Percentiles rank a stretch among this genome's conserved stretches.
These are phyloP conservation scores for Thunnus albacares DNA, from an alignment of 2,797 vertebrate species.

Conservation along the genomic window DNA sequence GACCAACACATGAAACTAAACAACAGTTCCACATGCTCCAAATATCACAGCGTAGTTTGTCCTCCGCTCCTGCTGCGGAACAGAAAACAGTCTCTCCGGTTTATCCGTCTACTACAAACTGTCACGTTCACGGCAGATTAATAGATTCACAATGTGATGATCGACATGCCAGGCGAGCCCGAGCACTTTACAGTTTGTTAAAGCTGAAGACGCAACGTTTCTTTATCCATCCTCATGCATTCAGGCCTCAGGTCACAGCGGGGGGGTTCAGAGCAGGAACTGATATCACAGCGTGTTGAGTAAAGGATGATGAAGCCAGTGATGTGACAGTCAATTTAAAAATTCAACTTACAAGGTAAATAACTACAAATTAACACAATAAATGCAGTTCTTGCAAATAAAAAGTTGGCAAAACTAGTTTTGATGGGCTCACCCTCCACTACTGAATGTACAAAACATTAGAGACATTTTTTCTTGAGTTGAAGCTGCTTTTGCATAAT, in stretches of 20 bases:
- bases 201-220: constrained; percentile 34
- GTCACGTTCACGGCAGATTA: not conserved
- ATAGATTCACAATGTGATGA: constrained; percentile 22
- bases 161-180: not conserved
- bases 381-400: too few species aligned
- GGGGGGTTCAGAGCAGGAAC: constrained; percentile 12
- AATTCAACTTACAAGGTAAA: not conserved
- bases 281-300: not conserved
- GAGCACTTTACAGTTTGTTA: constrained; percentile 27
- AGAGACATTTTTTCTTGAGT: not conserved
- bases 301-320: not conserved
- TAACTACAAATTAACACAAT: not conserved
- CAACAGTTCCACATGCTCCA: constrained; percentile 62
- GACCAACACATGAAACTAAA: constrained; percentile 67
- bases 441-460: constrained; percentile 2
- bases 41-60: constrained; percentile 57
- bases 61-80: constrained; percentile 10
- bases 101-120: constrained; percentile 20
- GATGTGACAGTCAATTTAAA: not conserved
- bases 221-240: constrained; percentile 1
- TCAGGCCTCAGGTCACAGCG: constrained; percentile 40
- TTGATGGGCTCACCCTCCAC: not conserved
- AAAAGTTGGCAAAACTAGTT: not conserved
- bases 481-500: not conserved
- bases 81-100: not conserved